Evolutionary conservation across 2,888 invertebrate genomes (phyloP).

Genomic region (Myathropa florea): DNA sequence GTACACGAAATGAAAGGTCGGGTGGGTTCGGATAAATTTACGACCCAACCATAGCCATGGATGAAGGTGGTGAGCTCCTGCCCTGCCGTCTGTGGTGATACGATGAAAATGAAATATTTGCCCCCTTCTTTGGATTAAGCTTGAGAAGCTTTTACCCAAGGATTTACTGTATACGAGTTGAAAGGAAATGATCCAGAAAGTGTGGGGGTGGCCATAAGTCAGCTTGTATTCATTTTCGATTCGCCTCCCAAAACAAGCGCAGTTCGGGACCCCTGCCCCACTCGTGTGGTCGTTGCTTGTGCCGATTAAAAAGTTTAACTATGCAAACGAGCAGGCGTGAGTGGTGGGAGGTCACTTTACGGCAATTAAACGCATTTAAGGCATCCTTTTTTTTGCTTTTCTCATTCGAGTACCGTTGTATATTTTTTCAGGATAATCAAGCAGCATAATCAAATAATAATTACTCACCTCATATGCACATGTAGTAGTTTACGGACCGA

Average conservation of each 20-base stretch:
- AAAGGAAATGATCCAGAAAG: background rate
- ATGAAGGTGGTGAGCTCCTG: background rate
- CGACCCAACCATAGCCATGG: constrained; percentile 15
- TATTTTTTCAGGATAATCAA: constrained; percentile 20
- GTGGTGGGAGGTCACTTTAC: constrained; percentile 22
- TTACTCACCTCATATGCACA: constrained; percentile 49
- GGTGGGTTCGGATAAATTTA: constrained; percentile 33
- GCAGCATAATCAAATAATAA: constrained; percentile 57
- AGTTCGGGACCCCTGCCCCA: background rate
- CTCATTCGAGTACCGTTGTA: background rate
- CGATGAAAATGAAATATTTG: constrained; percentile 61
- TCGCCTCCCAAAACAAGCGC: background rate
- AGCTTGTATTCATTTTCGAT: background rate
- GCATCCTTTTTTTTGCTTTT: background rate
- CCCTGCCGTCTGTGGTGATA: constrained; percentile 7
- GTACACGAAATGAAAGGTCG: constrained; percentile 66
- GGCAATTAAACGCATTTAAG: constrained; percentile 42
- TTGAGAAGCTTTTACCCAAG: constrained; percentile 54
- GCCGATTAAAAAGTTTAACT: background rate
- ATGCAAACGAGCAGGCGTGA: constrained; percentile 17
- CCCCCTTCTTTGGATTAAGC: constrained; percentile 46
- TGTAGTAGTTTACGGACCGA: constrained; percentile 27
- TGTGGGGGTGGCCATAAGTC: background rate
- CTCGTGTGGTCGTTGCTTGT: background rate
- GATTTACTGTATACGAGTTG: constrained; percentile 17